These are phyloP conservation scores for Orthonevra nobilis DNA, from an alignment of 2,888 invertebrate species.

Conservation along the genomic window DNA sequence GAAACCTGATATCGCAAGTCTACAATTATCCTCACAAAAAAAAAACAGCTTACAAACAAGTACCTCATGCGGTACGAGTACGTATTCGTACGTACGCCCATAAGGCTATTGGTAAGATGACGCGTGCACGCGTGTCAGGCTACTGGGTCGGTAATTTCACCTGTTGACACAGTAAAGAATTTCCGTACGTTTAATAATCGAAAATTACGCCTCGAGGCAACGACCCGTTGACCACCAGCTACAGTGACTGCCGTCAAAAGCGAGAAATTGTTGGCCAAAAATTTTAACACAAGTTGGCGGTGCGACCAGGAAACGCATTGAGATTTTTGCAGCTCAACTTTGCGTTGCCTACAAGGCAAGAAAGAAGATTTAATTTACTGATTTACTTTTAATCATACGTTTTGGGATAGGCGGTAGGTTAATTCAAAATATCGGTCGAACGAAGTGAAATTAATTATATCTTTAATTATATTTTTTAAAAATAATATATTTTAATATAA, in stretches of 20 bases:
- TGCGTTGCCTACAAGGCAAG: too few species aligned
- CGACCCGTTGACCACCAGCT: constrained; percentile 62
- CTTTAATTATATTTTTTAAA: too few species aligned
- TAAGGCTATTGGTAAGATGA: constrained; percentile 47
- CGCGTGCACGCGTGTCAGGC: constrained; percentile 69
- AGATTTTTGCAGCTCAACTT: constrained; percentile 32
- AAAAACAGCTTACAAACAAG: constrained; percentile 44
- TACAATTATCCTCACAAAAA: constrained; percentile 68
- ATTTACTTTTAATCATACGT: too few species aligned
- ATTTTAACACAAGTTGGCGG: constrained; percentile 23
- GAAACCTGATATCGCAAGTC: constrained; percentile 68
- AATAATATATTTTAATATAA: too few species aligned
- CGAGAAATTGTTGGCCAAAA: constrained; percentile 41
- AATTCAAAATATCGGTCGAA: too few species aligned
- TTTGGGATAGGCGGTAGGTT: too few species aligned
- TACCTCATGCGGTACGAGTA: constrained; percentile 5
- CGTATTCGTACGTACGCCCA: constrained; percentile 38
- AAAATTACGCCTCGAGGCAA: constrained; percentile 65
- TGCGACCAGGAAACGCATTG: constrained; percentile 29
- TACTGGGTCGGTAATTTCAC: constrained; percentile 69
- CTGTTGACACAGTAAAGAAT: constrained; percentile 70
- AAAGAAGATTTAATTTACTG: too few species aligned
- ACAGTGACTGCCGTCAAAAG: constrained; percentile 58
- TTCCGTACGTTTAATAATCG: constrained; percentile 67
- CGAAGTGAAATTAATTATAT: too few species aligned